These are phyloP conservation scores for Papilio helenus DNA, from an alignment of 1,140 invertebrate species.

Conservation along the genomic window DNA sequence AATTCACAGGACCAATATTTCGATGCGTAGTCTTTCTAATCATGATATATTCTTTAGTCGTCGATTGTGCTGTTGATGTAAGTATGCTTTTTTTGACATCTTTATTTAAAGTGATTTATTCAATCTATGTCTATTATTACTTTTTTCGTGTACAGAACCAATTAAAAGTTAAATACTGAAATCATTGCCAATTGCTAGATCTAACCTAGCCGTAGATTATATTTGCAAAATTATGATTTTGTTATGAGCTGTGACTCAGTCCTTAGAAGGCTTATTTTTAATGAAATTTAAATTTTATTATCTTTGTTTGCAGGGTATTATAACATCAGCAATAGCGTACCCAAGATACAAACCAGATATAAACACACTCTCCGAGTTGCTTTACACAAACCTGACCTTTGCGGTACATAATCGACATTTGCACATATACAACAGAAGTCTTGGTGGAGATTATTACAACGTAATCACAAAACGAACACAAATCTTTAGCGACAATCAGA, in stretches of 20 bases:
- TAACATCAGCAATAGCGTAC: conserved; percentile 74
- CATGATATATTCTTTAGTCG: conserved; percentile 71
- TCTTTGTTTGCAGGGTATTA: conserved; percentile 62
- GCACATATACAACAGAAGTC: conserved; percentile 59
- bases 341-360: conserved; percentile 69
- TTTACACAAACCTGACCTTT: conserved; percentile 63
- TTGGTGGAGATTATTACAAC: conserved; percentile 50
- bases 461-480: conserved; percentile 57
- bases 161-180: too few relatives aligned
- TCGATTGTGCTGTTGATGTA: conserved; percentile 76
- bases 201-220: too few relatives aligned
- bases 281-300: background rate
- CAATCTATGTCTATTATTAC: too few relatives aligned
- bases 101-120: background rate
- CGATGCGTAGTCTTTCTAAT: conserved; percentile 62
- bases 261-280: too few relatives aligned
- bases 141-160: too few relatives aligned
- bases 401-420: conserved; percentile 70
- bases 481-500: conserved; percentile 63
- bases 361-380: conserved; percentile 59
- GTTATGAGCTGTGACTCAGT: too few relatives aligned
- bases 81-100: conserved; percentile 47
- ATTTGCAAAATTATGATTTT: too few relatives aligned
- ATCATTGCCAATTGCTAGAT: too few relatives aligned
- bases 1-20: conserved; percentile 66